Evolutionary conservation across 2,797 vertebrate species (phyloP).

Genomic region (Percopsis omiscomaycus): DNA sequence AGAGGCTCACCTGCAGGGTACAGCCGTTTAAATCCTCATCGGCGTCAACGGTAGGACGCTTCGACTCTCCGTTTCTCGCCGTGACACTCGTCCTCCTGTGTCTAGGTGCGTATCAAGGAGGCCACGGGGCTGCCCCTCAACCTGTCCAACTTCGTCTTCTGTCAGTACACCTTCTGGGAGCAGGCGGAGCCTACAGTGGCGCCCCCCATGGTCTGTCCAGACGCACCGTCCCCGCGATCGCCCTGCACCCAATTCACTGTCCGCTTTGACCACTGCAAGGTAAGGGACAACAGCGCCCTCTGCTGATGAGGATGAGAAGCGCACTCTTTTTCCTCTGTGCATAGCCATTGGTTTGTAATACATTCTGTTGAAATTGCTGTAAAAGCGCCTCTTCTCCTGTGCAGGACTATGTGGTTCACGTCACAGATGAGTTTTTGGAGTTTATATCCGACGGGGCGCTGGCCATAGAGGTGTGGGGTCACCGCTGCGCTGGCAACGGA

Average conservation of each 20-base stretch:
- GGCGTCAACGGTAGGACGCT: too few species aligned
- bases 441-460: slow-evolving; percentile 95
- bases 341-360: not conserved
- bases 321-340: not conserved
- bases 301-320: not conserved
- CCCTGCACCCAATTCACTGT: slow-evolving; percentile 89
- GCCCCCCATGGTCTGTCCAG: slow-evolving; percentile 93
- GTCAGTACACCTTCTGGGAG: slow-evolving; percentile 98
- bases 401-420: slow-evolving; percentile 90
- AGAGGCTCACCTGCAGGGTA: slow-evolving; percentile 93
- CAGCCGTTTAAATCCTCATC: not conserved
- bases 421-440: slow-evolving; percentile 96
- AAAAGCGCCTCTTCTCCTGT: slow-evolving; percentile 1
- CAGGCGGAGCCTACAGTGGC: slow-evolving; percentile 87
- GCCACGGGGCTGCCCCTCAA: slow-evolving; percentile 92
- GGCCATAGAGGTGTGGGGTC: slow-evolving; percentile 98
- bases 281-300: slow-evolving; percentile 50
- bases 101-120: slow-evolving; percentile 93
- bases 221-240: slow-evolving; percentile 82
- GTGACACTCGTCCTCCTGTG: slow-evolving; percentile 13
- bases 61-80: not conserved
- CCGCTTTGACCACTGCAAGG: slow-evolving; percentile 91
- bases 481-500: slow-evolving; percentile 91
- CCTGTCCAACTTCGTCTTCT: slow-evolving; percentile 98
- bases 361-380: not conserved